Evolutionary conservation across 1,140 invertebrate species (phyloP), one percentile per base, ranked within the genome.

Genomic region (Medauroidea extradentata): DNA sequence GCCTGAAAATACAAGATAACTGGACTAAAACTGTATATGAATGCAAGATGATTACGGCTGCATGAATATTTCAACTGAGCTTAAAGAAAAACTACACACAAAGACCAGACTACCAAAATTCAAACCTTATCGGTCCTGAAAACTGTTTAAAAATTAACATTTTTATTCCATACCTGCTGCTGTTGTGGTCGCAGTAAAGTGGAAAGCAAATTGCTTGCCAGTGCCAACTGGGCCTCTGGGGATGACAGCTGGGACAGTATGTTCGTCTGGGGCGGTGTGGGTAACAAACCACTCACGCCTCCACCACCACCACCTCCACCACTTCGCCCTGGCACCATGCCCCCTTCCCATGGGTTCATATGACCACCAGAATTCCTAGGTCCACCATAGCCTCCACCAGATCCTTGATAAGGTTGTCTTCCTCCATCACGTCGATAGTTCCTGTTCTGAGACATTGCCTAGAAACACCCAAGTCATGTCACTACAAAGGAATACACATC

Each of bases 181-280:
- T 78, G 75, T 39, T 78, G 77, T n/a, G 60, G 75, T 11, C 76
- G 69, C 24, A 78, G 61, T 13, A 78, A 62, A 65, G 78, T 78
- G 7, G 73, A 73, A 18, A 78, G 63, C 39, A 79, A 69, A 57
- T 78, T 78, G 52, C 75, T 78, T 16, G 76, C 78, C 52, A 79
- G 71, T 4, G 76, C 78, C 8, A 78, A 59, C 42, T 78, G 76
- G 24, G 77, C 72, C 65, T 79, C 75, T 0, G 74, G 76, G 3
- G 78, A 76, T 9, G 75, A 71, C 18, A 79, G 64, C 29, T 60
- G 59, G 11, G 74, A 75, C 1, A 79, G 59, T 59, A 75, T 72
- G 61, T 75, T 78, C 25, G 72, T 75, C 39, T 60, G 59, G 2
- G 59, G 59, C n/a, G 59, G 52, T 13, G 76, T 77, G 13, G 75